Base-by-base conservation (phyloP, 2,797 vertebrate species). In the Sebastes oblongus region DNA sequence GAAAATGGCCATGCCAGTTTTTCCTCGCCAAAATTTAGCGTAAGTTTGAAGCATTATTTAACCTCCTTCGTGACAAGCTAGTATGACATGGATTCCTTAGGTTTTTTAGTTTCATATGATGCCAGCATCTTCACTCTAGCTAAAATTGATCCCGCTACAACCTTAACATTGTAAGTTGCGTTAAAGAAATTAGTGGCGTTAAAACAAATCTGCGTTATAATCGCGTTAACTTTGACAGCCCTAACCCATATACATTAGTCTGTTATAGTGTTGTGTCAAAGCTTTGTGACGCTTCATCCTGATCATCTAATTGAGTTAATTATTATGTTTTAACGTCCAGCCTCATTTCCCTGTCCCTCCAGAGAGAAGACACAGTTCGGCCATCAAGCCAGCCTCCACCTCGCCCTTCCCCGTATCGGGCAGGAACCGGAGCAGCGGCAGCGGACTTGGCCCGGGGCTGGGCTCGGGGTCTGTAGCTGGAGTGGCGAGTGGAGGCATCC, bases 351-450 rank as follows among this genome's bases (percentile, higher is more conserved):
- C 14, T 77, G 62, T 78, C 2, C 5, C 88, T 88, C 78, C 94
- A 99, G 98, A 99, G 97, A 97, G 98, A 97, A 97, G 98, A 98
- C 98, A 99, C 90, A 96, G 96, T 94, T 98, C 97, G 64, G 95
- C 95, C 93, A 96, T 92, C 95, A 99, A 98, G 93, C 96, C 96
- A 11, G 93, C 95, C 62, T 91, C 93, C 61, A 90, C 91, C 55
- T 87, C 86, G 46, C 85, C 97, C 82, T 98, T 97, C 88, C 93
- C 96, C 34, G 92, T 97, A 92, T 91, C 96, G 85, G 95, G 96
- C 87, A 96, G 97, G 90, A 96, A 97, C 91, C 85, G 95, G 94
- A 93, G 96, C 96, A 85, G 92, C 85, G 96, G 96, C 96, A 86
- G 92, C 85, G 96, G 96, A 92, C 94, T 96, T 64, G 95, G 95